These are phyloP conservation scores for Gambusia yucatana DNA, from an alignment of 2,797 vertebrate species.

Conservation along the genomic window DNA sequence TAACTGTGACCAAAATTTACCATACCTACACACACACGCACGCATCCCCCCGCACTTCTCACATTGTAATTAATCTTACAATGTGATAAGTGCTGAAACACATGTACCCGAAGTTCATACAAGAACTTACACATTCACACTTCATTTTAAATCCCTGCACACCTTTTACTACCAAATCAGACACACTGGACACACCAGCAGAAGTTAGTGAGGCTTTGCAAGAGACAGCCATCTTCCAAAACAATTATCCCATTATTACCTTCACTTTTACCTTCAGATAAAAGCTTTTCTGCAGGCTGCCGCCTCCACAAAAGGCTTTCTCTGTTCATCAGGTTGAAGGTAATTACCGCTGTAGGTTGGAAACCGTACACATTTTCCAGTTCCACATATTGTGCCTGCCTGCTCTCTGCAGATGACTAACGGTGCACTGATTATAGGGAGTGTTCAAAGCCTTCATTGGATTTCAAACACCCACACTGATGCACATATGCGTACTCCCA, in stretches of 20 bases:
- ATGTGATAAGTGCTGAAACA: background rate
- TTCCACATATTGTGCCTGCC: conserved; percentile 28
- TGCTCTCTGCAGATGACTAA: conserved; percentile 63
- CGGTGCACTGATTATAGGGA: conserved; percentile 43
- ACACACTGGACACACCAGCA: conserved; percentile 22
- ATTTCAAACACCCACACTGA: conserved; percentile 53
- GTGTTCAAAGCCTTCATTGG: conserved; percentile 25
- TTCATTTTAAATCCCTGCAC: conserved; percentile 18
- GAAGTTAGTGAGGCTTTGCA: conserved; percentile 36
- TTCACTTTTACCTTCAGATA: conserved; percentile 52
- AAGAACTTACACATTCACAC: conserved; percentile 20
- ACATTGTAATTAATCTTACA: too few relatives aligned
- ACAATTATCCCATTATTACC: conserved; percentile 73
- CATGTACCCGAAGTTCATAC: conserved; percentile 25
- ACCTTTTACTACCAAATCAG: conserved; percentile 33
- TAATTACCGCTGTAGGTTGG: conserved; percentile 59
- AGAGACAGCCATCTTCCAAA: conserved; percentile 50
- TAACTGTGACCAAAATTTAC: conserved; percentile 10
- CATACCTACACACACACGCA: too few relatives aligned
- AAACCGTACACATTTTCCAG: conserved; percentile 35
- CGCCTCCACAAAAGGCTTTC: conserved; percentile 56
- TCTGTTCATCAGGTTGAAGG: conserved; percentile 54
- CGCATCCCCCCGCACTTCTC: too few relatives aligned
- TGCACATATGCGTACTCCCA: conserved; percentile 6
- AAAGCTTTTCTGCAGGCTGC: conserved; percentile 57